Base-by-base conservation (phyloP, 2,113 vertebrate genomes). In the Holacanthus passer region DNA sequence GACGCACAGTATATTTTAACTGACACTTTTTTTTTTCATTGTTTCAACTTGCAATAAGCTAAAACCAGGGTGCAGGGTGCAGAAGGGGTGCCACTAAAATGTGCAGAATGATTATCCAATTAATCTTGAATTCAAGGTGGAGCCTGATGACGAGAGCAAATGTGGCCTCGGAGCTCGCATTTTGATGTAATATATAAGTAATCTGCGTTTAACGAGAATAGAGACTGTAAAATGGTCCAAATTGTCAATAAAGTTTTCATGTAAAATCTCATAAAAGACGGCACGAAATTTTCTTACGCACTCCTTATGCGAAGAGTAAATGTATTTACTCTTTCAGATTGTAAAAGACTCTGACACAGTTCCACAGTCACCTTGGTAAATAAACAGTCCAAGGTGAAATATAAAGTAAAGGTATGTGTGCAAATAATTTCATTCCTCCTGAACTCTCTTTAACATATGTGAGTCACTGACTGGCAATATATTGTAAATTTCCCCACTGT, bases 221-320 rank as follows among this genome's bases (percentile, higher is more conserved):
- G 24, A 62, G 67, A 68, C 50, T 83, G 68, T 74, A 82, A 82
- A 87, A 71, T 77, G 63, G 11, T 58, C 4, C 62, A 58, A 85
- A 53, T 39, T 74, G 48, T 81, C 65, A 56, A 63, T 88, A 77
- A 82, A 79, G 72, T 31, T 24, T 31, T 17, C 19, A 58, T 79
- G 16, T 69, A 48, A 80, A 73, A 52, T 50, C 48, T 53, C 39
- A 79, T 82, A 60, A 86, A 83, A 79, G 20, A 65, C 48, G 69
- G 24, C 41, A 82, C 79, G 29, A 68, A 70, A 73, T 43, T 0
- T 24, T 20, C 32, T 56, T 75, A 22, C 60, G 35, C 47, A 22
- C 41, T 7, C 8, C 6, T 43, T 8, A 37, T 17, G 37, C 2
- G 1, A 31, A 47, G n/a, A 53, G 29, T 64, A 50, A 52, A 35